Base-by-base conservation (phyloP, 2,797 vertebrate genomes). In the Pagetopsis macropterus region DNA sequence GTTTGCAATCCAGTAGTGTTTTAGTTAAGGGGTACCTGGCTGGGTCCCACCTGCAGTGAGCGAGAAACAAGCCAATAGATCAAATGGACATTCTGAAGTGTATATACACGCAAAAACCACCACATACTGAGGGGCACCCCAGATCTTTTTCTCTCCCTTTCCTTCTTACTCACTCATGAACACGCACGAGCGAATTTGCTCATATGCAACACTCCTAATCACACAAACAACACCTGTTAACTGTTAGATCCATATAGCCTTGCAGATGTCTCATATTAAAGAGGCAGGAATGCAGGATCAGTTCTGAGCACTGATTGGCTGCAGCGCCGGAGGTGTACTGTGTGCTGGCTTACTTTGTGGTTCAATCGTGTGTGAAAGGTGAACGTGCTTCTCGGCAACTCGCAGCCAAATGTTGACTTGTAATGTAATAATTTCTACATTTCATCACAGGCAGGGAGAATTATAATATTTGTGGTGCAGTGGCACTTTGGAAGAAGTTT, bases 221-320 rank as follows among this genome's bases (percentile, higher is more conserved):
- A 85, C 83, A 88, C 79, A 84, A 84, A 89, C 87, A 88, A 71
- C 87, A 86, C 87, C 79, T 87, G 81, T 74, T 84, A 68, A 64
- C 79, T 79, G 78, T 86, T 84, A 89, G 85, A 83, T 75, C 72
- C 78, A 78, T 81, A 84, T 19, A 86, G 77, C 78, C 72, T 9
- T 86, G 81, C 87, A 91, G 90, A 87, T 85, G 89, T 84, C 81
- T 74, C 74, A 21, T 61, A 75, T 82, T 82, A 80, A 80, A 72
- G 50, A 44, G 75, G 69, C 78, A 76, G 76, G 76, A 48, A 77
- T 64, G 66, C 79, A 68, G 68, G 55, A 74, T 41, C 65, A 61
- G 50, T 70, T 62, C 67, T 3, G 76, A 64, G 74, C 54, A 1
- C n/a, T 60, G 77, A 83, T 81, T 69, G 83, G 82, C 82, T 83